A percentile compares a stretch with the other conserved stretches of the same genome.
Evolutionary conservation across 2,888 invertebrate species (phyloP).

Genomic region (Chrysotoxum bicinctum): DNA sequence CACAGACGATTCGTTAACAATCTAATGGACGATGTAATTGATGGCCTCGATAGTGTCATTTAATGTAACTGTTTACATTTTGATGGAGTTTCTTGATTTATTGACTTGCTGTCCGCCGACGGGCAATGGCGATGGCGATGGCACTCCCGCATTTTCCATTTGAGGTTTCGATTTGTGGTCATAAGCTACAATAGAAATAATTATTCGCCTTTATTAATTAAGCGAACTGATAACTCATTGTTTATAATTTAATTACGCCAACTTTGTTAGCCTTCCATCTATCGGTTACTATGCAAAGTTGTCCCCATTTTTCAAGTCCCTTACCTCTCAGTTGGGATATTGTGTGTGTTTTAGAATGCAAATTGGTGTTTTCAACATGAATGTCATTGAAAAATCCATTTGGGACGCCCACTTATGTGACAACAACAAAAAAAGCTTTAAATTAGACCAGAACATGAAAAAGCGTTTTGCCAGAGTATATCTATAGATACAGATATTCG

Average conservation of each 20-base stretch:
- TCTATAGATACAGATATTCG: neutral
- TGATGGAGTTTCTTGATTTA: conserved; percentile 57
- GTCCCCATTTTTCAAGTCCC: neutral
- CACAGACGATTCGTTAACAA: conserved; percentile 51
- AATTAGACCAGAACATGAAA: conserved; percentile 24
- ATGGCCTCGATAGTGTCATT: conserved; percentile 50
- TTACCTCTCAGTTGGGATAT: neutral
- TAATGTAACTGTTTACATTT: conserved; percentile 49
- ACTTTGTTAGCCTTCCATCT: conserved; percentile 20
- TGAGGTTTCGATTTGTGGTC: conserved; percentile 6
- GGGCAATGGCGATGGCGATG: neutral
- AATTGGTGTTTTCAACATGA: conserved; percentile 24
- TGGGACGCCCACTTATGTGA: conserved; percentile 4
- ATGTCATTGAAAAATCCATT: conserved; percentile 22
- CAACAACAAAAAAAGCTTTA: neutral
- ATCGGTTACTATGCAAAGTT: neutral
- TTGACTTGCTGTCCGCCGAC: conserved; percentile 6
- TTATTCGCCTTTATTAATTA: conserved; percentile 9
- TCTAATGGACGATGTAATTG: conserved; percentile 60
- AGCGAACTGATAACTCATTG: conserved; percentile 21
- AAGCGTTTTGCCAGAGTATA: neutral
- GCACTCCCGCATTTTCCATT: neutral
- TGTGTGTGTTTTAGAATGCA: neutral
- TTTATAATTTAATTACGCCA: conserved; percentile 14
- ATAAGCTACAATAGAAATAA: conserved; percentile 4